Evolutionary conservation across 2,797 vertebrate species (phyloP).

Genomic region (Brachymystax lenok): DNA sequence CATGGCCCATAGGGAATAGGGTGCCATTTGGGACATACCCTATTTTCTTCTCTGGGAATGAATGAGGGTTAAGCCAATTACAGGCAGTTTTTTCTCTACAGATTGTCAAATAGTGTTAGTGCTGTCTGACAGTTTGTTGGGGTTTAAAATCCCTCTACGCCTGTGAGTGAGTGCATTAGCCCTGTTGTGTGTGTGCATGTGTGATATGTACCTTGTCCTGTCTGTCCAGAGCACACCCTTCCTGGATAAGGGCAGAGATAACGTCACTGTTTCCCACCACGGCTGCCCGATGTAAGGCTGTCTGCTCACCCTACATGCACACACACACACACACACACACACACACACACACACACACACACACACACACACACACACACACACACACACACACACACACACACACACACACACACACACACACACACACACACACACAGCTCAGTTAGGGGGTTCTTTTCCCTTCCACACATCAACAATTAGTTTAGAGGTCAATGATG

Average conservation of each 20-base stretch:
- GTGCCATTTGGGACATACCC: not conserved
- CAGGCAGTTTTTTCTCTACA: conserved; percentile 14
- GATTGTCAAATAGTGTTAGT: conserved; percentile 34
- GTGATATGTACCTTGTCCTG: conserved; percentile 88
- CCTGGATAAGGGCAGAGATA: conserved; percentile 86
- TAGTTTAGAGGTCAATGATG: not conserved
- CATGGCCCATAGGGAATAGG: not conserved
- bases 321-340: not conserved
- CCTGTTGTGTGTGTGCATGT: not conserved
- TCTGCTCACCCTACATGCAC: conserved; percentile 86
- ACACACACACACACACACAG: not conserved
- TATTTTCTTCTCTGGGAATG: not conserved
- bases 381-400: not conserved
- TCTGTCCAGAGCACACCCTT: conserved; percentile 92
- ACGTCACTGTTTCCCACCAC: conserved; percentile 89
- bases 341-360: not conserved
- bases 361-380: not conserved
- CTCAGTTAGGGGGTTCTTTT: not conserved
- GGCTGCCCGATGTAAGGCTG: conserved; percentile 90
- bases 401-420: not conserved
- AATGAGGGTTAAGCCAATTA: conserved; percentile 36
- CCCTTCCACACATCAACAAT: not conserved
- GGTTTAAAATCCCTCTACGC: conserved; percentile 11
- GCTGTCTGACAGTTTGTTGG: conserved; percentile 14
- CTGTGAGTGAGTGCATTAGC: conserved; percentile 8